Conservation (phyloP, 2,113 vertebrate genomes). For the Apteryx mantelli region DNA sequence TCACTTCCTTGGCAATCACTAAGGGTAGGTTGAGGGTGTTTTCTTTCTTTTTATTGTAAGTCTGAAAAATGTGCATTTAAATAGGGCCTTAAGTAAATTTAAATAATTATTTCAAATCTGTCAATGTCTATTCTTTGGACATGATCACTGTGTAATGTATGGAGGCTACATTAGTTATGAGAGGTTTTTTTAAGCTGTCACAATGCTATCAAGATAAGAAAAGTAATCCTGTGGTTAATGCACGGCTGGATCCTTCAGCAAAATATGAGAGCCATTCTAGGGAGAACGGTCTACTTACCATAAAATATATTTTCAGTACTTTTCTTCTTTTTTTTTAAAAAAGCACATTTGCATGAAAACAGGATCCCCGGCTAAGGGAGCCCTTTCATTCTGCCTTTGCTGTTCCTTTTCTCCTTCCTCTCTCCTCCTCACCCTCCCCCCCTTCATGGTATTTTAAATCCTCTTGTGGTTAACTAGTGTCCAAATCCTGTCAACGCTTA, state of each 20-base stretch:
- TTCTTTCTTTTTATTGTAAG: conserved; percentile 29
- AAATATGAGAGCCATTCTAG: conserved; percentile 11
- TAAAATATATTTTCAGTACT: neutral
- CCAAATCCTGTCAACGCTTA: neutral
- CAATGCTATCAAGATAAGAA: conserved; percentile 20
- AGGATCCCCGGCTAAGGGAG: neutral
- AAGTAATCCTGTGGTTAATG: conserved; percentile 35
- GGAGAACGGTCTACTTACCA: neutral
- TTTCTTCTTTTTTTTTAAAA: neutral
- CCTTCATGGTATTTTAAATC: neutral
- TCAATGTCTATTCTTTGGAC: conserved; percentile 47
- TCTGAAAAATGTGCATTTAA: conserved; percentile 65
- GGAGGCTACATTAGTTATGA: neutral
- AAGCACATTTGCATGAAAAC: neutral
- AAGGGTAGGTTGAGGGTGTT: neutral
- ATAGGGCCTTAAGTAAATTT: conserved; percentile 33
- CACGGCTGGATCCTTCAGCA: conserved; percentile 22
- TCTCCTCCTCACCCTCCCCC: neutral
- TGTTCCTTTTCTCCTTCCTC: neutral
- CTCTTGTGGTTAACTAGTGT: neutral
- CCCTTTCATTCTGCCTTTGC: neutral
- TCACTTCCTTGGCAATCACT: conserved; percentile 70
- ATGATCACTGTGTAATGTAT: conserved; percentile 5
- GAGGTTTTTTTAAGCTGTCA: neutral
- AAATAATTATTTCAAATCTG: conserved; percentile 65